Evolutionary conservation across 2,888 invertebrate genomes (phyloP).

Genomic region (Ochropacha duplaris): DNA sequence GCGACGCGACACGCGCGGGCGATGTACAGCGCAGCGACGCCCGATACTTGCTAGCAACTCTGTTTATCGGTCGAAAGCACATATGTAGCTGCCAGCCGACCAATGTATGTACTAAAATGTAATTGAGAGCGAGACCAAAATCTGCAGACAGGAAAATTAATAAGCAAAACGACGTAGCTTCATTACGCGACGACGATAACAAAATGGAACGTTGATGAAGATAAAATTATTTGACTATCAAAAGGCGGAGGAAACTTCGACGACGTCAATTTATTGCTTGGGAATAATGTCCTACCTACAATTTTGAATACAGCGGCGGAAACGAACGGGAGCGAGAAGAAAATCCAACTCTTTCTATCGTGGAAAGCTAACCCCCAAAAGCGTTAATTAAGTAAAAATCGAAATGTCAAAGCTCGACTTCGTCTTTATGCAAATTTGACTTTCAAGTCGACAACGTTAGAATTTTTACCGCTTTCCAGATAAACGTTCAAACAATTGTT

Average conservation of each 20-base stretch:
- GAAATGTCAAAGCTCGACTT: conserved; percentile 76
- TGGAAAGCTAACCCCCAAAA: conserved; percentile 49
- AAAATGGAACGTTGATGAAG: conserved; percentile 60
- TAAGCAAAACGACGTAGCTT: conserved; percentile 46
- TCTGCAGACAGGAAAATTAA: conserved; percentile 27
- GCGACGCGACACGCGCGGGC: conserved; percentile 8
- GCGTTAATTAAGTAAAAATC: conserved; percentile 81
- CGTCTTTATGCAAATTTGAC: conserved; percentile 79
- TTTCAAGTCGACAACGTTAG: conserved; percentile 67
- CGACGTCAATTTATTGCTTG: conserved; percentile 68
- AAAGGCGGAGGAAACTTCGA: conserved; percentile 65
- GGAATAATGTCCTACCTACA: conserved; percentile 63
- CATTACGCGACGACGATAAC: conserved; percentile 54
- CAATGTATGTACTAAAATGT: conserved; percentile 2
- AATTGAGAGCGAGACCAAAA: conserved; percentile 18
- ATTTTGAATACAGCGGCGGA: conserved; percentile 55
- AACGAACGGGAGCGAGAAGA: conserved; percentile 57
- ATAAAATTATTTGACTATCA: conserved; percentile 74
- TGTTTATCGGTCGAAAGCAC: not conserved
- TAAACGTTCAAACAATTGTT: conserved; percentile 74
- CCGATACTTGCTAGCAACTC: not conserved
- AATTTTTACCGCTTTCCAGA: conserved; percentile 64
- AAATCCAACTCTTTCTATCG: conserved; percentile 70
- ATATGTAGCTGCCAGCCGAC: not conserved
- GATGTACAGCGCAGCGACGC: not conserved